Conservation (phyloP, 2,113 vertebrate genomes). For the Scortum barcoo region DNA sequence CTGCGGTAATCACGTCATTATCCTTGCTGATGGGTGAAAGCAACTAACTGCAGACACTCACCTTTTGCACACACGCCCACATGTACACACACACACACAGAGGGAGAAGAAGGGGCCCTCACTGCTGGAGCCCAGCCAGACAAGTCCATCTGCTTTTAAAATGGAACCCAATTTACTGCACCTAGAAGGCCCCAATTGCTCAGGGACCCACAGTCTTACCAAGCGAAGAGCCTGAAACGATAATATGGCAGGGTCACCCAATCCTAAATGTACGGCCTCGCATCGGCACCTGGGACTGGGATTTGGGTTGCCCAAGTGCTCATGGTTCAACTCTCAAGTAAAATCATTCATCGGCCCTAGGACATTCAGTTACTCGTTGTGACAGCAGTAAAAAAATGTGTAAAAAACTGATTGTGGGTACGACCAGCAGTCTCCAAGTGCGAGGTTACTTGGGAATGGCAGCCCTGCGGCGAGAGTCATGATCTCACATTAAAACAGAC, state of each 20-base stretch:
- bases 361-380: conserved; percentile 19
- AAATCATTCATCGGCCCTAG: conserved; percentile 46
- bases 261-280: conserved; percentile 13
- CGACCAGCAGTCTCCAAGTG: conserved; percentile 40
- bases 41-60: conserved; percentile 55
- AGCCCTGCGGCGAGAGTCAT: conserved; percentile 66
- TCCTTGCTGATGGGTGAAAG: conserved; percentile 69
- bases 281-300: conserved; percentile 23
- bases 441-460: conserved; percentile 48
- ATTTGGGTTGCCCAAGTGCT: conserved; percentile 20
- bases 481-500: conserved; percentile 71
- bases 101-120: neutral
- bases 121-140: conserved; percentile 54
- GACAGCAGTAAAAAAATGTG: conserved; percentile 40
- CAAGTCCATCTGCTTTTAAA: conserved; percentile 72
- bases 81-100: conserved; percentile 31
- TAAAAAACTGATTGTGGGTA: conserved; percentile 30
- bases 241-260: conserved; percentile 19
- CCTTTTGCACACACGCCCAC: conserved; percentile 34
- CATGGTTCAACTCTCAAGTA: conserved; percentile 29
- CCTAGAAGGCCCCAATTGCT: conserved; percentile 38
- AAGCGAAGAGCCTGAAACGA: conserved; percentile 12
- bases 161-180: conserved; percentile 56
- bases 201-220: conserved; percentile 17
- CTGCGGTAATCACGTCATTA: conserved; percentile 72